Base-by-base conservation (phyloP, 2,888 invertebrate genomes). In the Drosophila borealis region DNA sequence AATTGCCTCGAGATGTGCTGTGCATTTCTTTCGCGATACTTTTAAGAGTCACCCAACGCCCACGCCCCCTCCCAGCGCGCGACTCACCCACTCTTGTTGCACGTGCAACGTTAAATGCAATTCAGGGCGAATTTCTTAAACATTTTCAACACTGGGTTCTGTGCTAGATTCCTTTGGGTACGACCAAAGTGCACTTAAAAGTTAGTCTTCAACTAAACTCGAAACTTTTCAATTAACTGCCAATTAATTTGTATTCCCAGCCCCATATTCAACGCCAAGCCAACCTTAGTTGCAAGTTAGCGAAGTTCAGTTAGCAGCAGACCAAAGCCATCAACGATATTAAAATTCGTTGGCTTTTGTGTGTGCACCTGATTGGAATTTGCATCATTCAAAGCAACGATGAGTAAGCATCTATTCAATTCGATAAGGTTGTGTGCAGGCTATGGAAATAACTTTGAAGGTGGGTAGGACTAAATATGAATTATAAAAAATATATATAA, bases 171-270 rank as follows among this genome's bases (percentile, higher is more conserved):
- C 42, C 44, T 13, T 53, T 56, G 45, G 60, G 19, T n/a, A 1
- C 21, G 45, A 13, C 48, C 39, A 21, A 54, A 65, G 60, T 79
- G 79, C 79, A 79, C 78, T 74, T 64, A 57, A 72, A 81, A 83
- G 60, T 79, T 81, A 39, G 21, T 6, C 41, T 29, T 2, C 21
- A 74, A 50, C 77, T 72, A 46, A 49, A 63, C 46, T 65, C 13
- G n/a, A 66, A 74, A 87, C 76, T 79, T 87, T 87, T 78, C 82
- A 82, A 87, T 85, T 87, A 87, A 87, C 85, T 85, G 72, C 65
- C 88, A 84, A 82, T 85, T 85, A 85, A 88, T 84, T 74, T 78
- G 41, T 11, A 10, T 9, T 6, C 39, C 36, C 13, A 11, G 9
- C 19, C 29, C 9, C 29, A 14, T 53, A 2, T 36, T 36, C 13